These are phyloP conservation scores for Malaclemys terrapin DNA, from an alignment of 2,113 vertebrate species.

Conservation along the genomic window DNA sequence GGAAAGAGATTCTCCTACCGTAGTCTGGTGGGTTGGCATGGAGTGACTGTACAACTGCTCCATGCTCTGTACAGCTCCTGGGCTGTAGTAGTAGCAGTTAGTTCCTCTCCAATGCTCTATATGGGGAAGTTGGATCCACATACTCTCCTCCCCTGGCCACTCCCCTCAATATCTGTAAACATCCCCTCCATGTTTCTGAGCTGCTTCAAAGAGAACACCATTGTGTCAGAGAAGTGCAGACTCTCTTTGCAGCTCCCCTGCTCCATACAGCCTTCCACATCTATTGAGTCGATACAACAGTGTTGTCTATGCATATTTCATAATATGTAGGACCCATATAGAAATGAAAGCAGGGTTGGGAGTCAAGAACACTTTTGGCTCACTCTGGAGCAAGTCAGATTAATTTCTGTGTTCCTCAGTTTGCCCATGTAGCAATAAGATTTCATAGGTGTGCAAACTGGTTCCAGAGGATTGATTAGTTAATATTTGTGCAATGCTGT, in stretches of 20 bases:
- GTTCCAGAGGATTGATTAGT: not conserved
- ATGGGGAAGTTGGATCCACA: not conserved
- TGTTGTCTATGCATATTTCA: not conserved
- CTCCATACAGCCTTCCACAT: not conserved
- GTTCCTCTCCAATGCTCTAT: not conserved
- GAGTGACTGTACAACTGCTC: not conserved
- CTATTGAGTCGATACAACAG: not conserved
- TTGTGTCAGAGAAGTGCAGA: not conserved
- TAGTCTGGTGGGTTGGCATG: not conserved
- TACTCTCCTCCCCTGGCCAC: not conserved
- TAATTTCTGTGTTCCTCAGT: not conserved
- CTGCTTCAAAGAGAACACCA: not conserved
- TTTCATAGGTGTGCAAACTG: not conserved
- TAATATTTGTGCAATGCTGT: not conserved
- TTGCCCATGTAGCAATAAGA: not conserved
- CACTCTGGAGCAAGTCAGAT: not conserved
- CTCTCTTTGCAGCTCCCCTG: not conserved
- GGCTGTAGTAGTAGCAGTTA: not conserved
- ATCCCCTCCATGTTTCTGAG: not conserved
- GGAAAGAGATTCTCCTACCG: not conserved
- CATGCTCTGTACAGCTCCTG: not conserved
- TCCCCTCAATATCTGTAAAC: not conserved
- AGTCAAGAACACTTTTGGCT: not conserved
- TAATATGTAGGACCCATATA: not conserved
- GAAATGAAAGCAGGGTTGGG: not conserved